Percentiles rank a stretch among this genome's conserved stretches.
Evolutionary conservation across 1,140 invertebrate species (phyloP).

Genomic region (Acromyrmex charruanus): DNA sequence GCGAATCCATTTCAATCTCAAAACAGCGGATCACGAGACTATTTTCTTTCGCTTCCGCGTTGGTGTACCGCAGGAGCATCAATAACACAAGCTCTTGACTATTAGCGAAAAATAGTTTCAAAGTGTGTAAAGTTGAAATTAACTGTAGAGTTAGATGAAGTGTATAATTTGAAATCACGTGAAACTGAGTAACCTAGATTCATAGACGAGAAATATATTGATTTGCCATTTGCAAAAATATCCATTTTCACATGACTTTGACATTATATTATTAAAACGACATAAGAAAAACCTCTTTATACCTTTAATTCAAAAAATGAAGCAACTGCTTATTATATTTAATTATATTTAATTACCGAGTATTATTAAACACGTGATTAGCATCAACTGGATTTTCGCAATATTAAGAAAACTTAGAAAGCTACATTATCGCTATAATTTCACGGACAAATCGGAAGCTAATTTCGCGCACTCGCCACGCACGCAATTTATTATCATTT

Average conservation of each 20-base stretch:
- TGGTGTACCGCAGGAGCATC: not conserved
- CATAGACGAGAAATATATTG: not conserved
- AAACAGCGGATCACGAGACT: conserved; percentile 39
- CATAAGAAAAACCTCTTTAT: not conserved
- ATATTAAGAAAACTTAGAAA: not conserved
- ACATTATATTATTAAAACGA: conserved; percentile 1
- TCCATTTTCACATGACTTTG: not conserved
- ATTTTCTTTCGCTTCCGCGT: conserved; percentile 9
- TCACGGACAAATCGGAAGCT: not conserved
- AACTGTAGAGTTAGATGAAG: not conserved
- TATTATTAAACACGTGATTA: not conserved
- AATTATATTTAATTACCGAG: conserved; percentile 17
- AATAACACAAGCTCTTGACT: not conserved
- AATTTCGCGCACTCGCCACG: not conserved
- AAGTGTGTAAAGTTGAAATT: not conserved
- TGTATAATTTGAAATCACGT: not conserved
- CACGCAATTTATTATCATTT: not conserved
- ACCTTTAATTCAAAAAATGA: not conserved
- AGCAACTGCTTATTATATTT: not conserved
- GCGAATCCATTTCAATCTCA: conserved; percentile 40
- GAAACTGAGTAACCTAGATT: conserved; percentile 2
- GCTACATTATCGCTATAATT: not conserved
- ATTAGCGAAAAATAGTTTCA: not conserved
- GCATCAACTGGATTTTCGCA: conserved; percentile 1
- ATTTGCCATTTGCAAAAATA: not conserved